Evolutionary conservation across 1,140 invertebrate genomes (phyloP), one percentile per base, ranked within the genome.

Genomic region (Eupristina koningsbergeri): DNA sequence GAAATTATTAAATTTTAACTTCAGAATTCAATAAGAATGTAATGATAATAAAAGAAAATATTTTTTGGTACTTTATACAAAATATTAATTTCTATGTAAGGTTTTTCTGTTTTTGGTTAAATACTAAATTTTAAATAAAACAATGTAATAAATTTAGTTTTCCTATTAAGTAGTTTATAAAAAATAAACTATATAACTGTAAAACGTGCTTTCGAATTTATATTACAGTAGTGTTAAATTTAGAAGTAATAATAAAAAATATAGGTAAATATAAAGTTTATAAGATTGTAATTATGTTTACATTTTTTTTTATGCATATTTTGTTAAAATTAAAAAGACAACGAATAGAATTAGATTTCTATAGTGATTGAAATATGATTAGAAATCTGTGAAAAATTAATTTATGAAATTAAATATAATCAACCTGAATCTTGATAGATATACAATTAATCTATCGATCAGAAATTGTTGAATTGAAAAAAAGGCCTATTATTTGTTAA

Each of bases 241-340:
- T 88, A 87, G 85, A 81, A 81, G 85, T 86, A 87, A 82, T n/a
- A n/a, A n/a, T n/a, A 50, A 85, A 86, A 81, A 81, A 79, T 87
- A 86, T 64, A 78, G 58, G 84, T 77, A 87, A 85, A 76, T 47
- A 7, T 64, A 88, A 82, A 74, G 22, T 80, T 86, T 39, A 76
- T 86, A 86, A 85, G 75, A 79, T 74, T 50, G 86, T 86, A 86
- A 84, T 87, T 89, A 88, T 78, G 77, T 36, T 86, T 64, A 77
- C 83, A 80, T 87, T 64, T 86, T 64, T 41, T 77, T 86, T 84
- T 85, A 83, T 81, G 73, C 85, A 50, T 29, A n/a, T 85, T 81
- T 77, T 63, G 63, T 75, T 67, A 80, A 77, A 78, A 3, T 80
- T 73, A 47, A 73, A 76, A 64, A 76, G 63, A 63, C 22, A 63